A percentile compares a stretch with the other conserved stretches of the same genome.
phyloP scores from a whole-genome alignment of 2,797 vertebrate genomes.

The Gorsachius magnificus region DNA sequence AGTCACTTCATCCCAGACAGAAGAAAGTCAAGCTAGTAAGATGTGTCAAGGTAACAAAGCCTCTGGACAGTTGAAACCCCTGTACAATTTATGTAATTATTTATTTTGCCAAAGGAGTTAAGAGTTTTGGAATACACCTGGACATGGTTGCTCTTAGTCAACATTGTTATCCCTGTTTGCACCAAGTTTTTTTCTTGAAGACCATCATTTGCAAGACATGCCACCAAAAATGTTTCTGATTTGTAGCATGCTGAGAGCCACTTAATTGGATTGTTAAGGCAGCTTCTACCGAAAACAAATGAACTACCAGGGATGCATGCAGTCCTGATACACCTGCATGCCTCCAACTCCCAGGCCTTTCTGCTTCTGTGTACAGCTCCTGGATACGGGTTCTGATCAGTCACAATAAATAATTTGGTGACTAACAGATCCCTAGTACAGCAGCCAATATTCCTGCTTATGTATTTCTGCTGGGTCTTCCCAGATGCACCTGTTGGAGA shows the following conservation, averaged over 20 bases:
- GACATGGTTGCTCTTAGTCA: neutral
- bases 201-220: neutral
- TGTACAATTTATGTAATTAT: neutral
- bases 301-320: neutral
- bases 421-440: neutral
- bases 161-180: neutral
- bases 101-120: neutral
- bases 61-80: fast-evolving
- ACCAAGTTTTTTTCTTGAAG: neutral
- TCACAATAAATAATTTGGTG: neutral
- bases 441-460: neutral
- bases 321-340: neutral
- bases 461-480: neutral
- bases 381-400: neutral
- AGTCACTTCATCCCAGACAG: neutral
- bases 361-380: neutral
- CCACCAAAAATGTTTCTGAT: neutral
- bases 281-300: neutral
- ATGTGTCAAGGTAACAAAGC: neutral
- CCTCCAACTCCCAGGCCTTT: neutral
- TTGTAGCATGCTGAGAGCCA: neutral
- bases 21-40: neutral
- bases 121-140: neutral
- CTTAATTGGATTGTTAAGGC: neutral
- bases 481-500: neutral